These are phyloP conservation scores for Ammospiza maritima DNA, from an alignment of 2,797 vertebrate species.

Conservation along the genomic window DNA sequence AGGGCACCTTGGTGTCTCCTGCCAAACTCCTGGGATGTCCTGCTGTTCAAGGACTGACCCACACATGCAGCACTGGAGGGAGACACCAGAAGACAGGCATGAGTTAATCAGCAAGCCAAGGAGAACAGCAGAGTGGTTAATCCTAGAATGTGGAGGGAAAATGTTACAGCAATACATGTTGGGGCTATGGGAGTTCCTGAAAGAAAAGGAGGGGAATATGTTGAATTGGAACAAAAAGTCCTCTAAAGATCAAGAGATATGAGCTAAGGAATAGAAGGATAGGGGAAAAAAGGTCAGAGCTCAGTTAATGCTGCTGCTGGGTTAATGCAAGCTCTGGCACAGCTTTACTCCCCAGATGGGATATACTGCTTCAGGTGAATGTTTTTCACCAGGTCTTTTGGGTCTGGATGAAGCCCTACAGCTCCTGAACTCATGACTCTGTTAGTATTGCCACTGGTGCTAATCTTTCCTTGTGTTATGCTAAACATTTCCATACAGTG, in stretches of 20 bases:
- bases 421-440: background rate
- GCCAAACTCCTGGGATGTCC: background rate
- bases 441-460: background rate
- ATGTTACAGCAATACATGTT: background rate
- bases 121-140: background rate
- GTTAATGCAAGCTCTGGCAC: background rate
- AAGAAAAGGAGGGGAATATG: background rate
- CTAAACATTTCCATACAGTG: background rate
- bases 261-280: background rate
- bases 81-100: rapidly evolving
- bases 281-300: background rate
- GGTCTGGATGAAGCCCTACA: background rate
- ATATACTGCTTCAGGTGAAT: background rate
- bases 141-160: background rate
- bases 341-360: background rate
- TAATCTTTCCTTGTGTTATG: background rate
- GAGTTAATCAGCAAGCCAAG: background rate
- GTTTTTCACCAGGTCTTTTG: background rate
- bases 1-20: background rate
- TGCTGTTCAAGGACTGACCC: background rate
- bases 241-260: background rate
- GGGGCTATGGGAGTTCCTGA: background rate
- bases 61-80: too few species aligned
- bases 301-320: background rate
- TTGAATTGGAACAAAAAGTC: background rate